These are phyloP conservation scores for Amphiprion ocellaris DNA, from an alignment of 2,113 vertebrate species.

Conservation along the genomic window DNA sequence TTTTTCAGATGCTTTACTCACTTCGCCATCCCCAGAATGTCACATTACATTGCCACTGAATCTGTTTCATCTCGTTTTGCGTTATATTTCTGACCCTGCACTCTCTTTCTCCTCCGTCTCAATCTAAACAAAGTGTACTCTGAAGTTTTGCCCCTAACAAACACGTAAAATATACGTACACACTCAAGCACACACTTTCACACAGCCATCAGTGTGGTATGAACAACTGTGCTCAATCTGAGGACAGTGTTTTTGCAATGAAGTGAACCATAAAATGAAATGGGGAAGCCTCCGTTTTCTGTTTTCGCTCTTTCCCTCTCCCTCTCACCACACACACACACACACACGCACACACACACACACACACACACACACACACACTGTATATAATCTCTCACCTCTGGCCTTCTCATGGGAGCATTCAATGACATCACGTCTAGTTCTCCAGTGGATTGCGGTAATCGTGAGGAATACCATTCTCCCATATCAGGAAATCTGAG, in stretches of 20 bases:
- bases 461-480: conserved; percentile 65
- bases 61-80: not conserved
- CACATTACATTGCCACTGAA: not conserved
- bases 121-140: conserved; percentile 46
- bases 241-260: conserved; percentile 47
- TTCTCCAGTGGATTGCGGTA: conserved; percentile 73
- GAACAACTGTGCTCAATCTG: conserved; percentile 37
- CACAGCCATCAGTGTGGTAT: conserved; percentile 29
- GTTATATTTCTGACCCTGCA: conserved; percentile 2
- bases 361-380: conserved; percentile 23
- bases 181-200: conserved; percentile 2
- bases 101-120: conserved; percentile 6
- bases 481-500: conserved; percentile 66
- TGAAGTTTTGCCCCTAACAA: conserved; percentile 56
- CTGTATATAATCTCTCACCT: conserved; percentile 36
- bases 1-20: conserved; percentile 2
- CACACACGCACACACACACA: too few species aligned
- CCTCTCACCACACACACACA: conserved; percentile 11
- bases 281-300: conserved; percentile 10
- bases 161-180: conserved; percentile 52
- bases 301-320: not conserved
- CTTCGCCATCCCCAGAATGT: not conserved
- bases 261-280: conserved; percentile 50
- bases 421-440: conserved; percentile 74
- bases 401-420: conserved; percentile 50